Percentiles rank a stretch among this genome's conserved stretches.
Conservation (phyloP, 1,140 invertebrate genomes). For the Drosophila auraria region DNA sequence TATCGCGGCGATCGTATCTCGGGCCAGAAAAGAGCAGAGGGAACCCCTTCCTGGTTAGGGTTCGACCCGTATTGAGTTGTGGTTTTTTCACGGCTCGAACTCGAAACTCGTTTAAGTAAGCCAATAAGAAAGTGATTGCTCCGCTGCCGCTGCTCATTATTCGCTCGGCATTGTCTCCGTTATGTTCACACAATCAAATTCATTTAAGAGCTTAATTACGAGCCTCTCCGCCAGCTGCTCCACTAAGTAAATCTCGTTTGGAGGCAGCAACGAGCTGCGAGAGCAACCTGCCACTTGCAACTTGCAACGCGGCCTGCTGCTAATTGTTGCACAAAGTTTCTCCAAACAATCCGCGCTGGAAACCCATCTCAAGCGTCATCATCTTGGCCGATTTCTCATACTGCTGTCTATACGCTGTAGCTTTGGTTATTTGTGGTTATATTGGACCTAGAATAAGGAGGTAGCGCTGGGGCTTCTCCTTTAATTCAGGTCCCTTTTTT, state of each 20-base stretch:
- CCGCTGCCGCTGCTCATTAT: slow-evolving; percentile 23
- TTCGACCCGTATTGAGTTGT: too few relatives aligned
- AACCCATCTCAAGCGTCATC: slow-evolving; percentile 33
- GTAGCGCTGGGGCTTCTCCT: not conserved
- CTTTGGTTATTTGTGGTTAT: not conserved
- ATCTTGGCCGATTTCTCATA: slow-evolving; percentile 68
- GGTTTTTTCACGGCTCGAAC: not conserved
- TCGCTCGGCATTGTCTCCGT: slow-evolving; percentile 35
- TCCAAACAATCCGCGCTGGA: slow-evolving; percentile 45
- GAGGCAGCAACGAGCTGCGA: not conserved
- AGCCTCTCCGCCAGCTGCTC: slow-evolving; percentile 62
- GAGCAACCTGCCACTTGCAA: slow-evolving; percentile 21
- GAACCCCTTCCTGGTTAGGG: slow-evolving; percentile 15
- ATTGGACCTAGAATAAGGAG: too few relatives aligned
- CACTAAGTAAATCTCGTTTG: slow-evolving; percentile 78
- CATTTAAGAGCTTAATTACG: slow-evolving; percentile 84
- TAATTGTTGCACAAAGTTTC: slow-evolving; percentile 65
- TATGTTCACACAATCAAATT: slow-evolving; percentile 82
- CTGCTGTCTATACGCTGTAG: slow-evolving; percentile 14
- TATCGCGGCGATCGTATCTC: slow-evolving; percentile 48
- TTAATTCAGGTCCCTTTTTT: too few relatives aligned
- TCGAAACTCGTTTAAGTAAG: not conserved
- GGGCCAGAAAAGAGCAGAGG: not conserved
- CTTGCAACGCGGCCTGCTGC: slow-evolving; percentile 15
- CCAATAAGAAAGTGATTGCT: slow-evolving; percentile 53